Base-by-base conservation (phyloP, 2,797 vertebrate genomes). In the Pipistrellus pygmaeus region DNA sequence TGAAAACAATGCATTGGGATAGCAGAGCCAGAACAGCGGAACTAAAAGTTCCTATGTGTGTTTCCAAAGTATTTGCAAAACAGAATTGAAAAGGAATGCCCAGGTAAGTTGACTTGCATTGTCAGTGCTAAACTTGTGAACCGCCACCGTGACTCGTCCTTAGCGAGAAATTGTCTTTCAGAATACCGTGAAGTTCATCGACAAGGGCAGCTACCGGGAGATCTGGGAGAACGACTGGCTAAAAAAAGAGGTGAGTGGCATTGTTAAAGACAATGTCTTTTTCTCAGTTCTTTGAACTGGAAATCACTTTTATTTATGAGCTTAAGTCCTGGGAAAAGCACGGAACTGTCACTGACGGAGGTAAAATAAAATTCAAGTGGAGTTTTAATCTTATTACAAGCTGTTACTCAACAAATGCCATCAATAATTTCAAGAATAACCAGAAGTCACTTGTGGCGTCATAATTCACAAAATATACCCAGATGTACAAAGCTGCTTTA, bases 201-300 rank as follows among this genome's bases (percentile, higher is more conserved):
- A 98, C 94, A 97, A 92, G 64, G 25, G 62, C 44, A 98, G 93
- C 75, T 41, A 85, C 75, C 96, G 92, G 92, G 98, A 98, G 96
- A 97, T 99, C 82, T 96, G 96, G 97, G 98, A 99, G 94, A 98
- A 99, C 1, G 90, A 97, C 25, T 98, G 98, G 98, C 97, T 99
- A 4, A 99, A 98, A 93, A 98, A 93, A 94, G 98, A 98, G 98
- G 99, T 99, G 98, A 97, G 97, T 94, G 23, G 18, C 95, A 94
- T 83, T 73, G 72, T 53, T 27, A 60, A 57, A 78, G 90, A 72
- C 13, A 60, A 44, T 83, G 80, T 23, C 46, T 60, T 69, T 15
- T 25, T 72, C 27, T 62, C 60, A 30, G 60, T 53, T 71, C 51
- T 91, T 93, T 82, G 3, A 93, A 55, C 51, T 48, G 8, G 30